A percentile compares a stretch with the other conserved stretches of the same genome.
phyloP scores from a whole-genome alignment of 2,113 vertebrate species.

The Cryptoleucopteryx plumbea region DNA sequence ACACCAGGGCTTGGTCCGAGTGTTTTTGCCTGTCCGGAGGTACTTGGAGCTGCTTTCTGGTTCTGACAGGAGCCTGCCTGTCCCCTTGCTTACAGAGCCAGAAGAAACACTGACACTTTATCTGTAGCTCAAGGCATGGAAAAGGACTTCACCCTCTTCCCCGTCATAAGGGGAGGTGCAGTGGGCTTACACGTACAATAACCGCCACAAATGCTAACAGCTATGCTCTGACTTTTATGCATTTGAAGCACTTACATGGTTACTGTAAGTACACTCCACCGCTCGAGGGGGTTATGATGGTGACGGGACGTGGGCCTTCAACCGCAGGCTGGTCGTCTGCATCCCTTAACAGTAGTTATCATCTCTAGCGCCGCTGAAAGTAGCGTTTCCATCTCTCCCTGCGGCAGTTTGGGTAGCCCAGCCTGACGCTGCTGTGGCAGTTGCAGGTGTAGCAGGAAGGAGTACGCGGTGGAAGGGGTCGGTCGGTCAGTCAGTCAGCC shows the following conservation, averaged over 20 bases:
- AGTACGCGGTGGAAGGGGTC: too few species aligned
- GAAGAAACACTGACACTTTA: not conserved
- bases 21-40: not conserved
- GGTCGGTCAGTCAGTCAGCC: too few species aligned
- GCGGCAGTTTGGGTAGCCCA: fast-evolving
- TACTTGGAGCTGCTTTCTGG: fast-evolving
- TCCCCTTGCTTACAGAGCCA: too few species aligned
- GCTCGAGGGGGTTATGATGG: too few species aligned
- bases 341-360: fast-evolving
- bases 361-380: not conserved
- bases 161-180: fast-evolving
- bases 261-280: not conserved
- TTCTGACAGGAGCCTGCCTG: not conserved
- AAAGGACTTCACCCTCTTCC: not conserved
- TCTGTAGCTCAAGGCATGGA: not conserved
- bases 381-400: fast-evolving
- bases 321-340: fast-evolving
- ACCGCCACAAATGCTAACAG: not conserved
- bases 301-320: fast-evolving
- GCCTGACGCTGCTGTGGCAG: not conserved
- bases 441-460: fast-evolving
- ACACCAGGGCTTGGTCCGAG: fast-evolving
- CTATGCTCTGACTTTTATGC: not conserved
- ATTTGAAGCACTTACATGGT: not conserved
- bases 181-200: fast-evolving